Evolutionary conservation across 1,140 invertebrate species (phyloP).

Genomic region (Leptonema lineaticorne): DNA sequence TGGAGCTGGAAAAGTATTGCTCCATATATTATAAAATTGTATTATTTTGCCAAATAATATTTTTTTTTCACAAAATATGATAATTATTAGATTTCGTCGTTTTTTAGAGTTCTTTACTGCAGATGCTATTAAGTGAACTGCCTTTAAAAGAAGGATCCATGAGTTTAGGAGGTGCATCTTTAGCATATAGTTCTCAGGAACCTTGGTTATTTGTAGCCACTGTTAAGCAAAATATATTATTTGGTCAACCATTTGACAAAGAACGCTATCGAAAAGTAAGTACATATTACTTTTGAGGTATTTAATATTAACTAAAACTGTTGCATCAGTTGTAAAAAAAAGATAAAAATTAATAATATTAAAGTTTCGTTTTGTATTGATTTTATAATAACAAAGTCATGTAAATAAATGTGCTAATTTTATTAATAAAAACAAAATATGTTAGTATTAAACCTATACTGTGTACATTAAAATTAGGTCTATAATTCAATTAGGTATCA

Average conservation of each 20-base stretch:
- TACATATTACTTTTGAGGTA: no score
- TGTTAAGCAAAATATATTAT: constrained; percentile 76
- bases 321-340: neutral
- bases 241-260: constrained; percentile 68
- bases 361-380: no score
- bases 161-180: constrained; percentile 58
- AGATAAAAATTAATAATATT: no score
- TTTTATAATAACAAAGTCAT: no score
- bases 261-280: constrained; percentile 64
- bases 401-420: no score
- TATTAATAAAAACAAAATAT: no score
- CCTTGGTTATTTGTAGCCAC: constrained; percentile 73
- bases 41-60: neutral
- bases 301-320: neutral
- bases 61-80: neutral
- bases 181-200: constrained; percentile 76
- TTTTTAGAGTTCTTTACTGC: constrained; percentile 71
- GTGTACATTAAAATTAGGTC: no score
- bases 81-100: constrained; percentile 37
- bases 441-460: no score
- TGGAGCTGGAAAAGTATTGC: constrained; percentile 72
- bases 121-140: constrained; percentile 72
- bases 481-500: no score
- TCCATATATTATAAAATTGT: neutral
- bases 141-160: constrained; percentile 62